A percentile compares a stretch with the other conserved stretches of the same genome.
Evolutionary conservation across 2,113 vertebrate genomes (phyloP).

Genomic region (Nothoprocta perdicaria): DNA sequence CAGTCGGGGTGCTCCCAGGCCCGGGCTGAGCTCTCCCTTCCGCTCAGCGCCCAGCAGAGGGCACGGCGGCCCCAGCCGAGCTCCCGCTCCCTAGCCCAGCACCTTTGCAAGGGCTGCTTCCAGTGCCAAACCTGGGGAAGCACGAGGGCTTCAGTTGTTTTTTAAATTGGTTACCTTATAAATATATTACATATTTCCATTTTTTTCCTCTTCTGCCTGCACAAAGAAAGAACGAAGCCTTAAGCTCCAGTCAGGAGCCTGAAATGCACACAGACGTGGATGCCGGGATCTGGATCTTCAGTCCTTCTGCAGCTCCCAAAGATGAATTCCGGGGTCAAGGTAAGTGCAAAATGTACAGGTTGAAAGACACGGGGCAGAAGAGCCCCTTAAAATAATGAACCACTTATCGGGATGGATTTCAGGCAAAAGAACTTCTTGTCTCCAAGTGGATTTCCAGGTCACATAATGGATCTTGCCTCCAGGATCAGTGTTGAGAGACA

Average conservation of each 20-base stretch:
- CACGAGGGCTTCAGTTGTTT: not conserved
- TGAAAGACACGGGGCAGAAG: not conserved
- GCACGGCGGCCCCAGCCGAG: not conserved
- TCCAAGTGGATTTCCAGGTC: not conserved
- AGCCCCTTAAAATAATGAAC: not conserved
- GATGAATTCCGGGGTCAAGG: not conserved
- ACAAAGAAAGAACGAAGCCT: not conserved
- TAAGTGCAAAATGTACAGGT: not conserved
- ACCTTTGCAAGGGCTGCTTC: not conserved
- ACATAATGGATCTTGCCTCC: not conserved
- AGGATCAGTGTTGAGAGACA: not conserved
- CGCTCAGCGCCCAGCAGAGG: not conserved
- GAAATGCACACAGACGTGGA: not conserved
- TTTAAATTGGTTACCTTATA: not conserved
- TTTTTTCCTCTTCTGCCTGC: no score
- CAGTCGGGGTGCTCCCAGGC: not conserved
- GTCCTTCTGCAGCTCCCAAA: not conserved
- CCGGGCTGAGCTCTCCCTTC: not conserved
- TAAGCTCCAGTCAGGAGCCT: not conserved
- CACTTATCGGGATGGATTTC: not conserved
- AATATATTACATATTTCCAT: no score
- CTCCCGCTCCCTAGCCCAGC: not conserved
- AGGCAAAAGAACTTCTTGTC: not conserved
- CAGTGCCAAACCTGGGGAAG: not conserved
- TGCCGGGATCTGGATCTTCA: not conserved